These are phyloP conservation scores for Lordiphosa mommai DNA, from an alignment of 1,140 invertebrate species.

Conservation along the genomic window DNA sequence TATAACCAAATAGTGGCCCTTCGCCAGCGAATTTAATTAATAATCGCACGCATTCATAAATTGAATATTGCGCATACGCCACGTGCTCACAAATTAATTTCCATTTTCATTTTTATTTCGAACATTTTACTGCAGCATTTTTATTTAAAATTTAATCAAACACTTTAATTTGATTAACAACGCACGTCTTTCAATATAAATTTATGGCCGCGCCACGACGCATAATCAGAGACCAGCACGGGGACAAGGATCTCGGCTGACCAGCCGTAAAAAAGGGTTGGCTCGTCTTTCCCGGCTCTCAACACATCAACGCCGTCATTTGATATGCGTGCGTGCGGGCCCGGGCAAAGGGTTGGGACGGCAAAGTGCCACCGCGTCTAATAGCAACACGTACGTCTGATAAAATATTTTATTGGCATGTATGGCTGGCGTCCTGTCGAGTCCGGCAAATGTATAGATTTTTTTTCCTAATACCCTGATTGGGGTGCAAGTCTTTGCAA, in stretches of 20 bases:
- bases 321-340: conserved; percentile 64
- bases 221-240: conserved; percentile 62
- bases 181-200: conserved; percentile 77
- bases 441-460: conserved; percentile 67
- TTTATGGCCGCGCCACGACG: conserved; percentile 59
- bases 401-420: conserved; percentile 78
- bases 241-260: conserved; percentile 15
- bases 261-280: conserved; percentile 55
- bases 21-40: conserved; percentile 34
- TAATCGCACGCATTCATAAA: conserved; percentile 45
- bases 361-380: conserved; percentile 36
- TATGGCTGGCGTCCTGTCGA: conserved; percentile 39
- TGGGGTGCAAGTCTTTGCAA: background rate
- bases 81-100: conserved; percentile 57
- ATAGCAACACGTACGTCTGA: conserved; percentile 74
- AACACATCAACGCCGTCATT: conserved; percentile 74
- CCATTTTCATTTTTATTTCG: conserved; percentile 17
- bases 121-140: conserved; percentile 3
- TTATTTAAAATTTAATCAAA: conserved; percentile 75
- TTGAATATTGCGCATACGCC: conserved; percentile 56
- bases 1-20: conserved; percentile 14
- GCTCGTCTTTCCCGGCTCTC: conserved; percentile 49
- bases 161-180: conserved; percentile 77
- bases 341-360: background rate
- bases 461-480: conserved; percentile 50